Evolutionary conservation across 2,888 invertebrate genomes (phyloP).

Genomic region (Brachylomia viminalis): DNA sequence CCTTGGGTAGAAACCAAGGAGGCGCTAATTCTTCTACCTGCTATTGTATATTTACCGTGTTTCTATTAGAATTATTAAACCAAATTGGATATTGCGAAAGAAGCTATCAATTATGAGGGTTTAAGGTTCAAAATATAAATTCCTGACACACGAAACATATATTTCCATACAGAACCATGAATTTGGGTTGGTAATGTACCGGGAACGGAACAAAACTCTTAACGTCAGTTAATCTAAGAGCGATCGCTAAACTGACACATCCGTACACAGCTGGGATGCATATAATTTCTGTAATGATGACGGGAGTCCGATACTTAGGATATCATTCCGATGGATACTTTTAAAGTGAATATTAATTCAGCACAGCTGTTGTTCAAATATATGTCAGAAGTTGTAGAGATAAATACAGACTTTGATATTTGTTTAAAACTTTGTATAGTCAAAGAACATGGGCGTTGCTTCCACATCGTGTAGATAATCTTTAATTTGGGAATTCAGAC

Average conservation of each 20-base stretch:
- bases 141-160: neutral
- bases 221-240: constrained; percentile 66
- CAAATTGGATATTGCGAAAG: neutral
- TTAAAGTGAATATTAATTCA: neutral
- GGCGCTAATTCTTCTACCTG: neutral
- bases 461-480: neutral
- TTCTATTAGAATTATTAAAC: neutral
- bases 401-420: neutral
- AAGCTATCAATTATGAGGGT: neutral
- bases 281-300: constrained; percentile 35
- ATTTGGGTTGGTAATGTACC: constrained; percentile 18
- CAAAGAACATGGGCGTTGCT: neutral
- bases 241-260: constrained; percentile 61
- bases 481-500: neutral
- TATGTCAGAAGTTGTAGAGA: neutral
- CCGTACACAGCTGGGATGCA: constrained; percentile 62
- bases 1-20: neutral
- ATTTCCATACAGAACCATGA: constrained; percentile 8
- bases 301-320: constrained; percentile 1
- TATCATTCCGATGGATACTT: neutral
- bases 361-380: no score
- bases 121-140: neutral
- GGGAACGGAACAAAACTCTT: constrained; percentile 63
- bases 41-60: neutral
- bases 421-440: neutral